A percentile compares a stretch with the other conserved stretches of the same genome.
Evolutionary conservation across 2,113 vertebrate genomes (phyloP).

Genomic region (Ploceus nigricollis): DNA sequence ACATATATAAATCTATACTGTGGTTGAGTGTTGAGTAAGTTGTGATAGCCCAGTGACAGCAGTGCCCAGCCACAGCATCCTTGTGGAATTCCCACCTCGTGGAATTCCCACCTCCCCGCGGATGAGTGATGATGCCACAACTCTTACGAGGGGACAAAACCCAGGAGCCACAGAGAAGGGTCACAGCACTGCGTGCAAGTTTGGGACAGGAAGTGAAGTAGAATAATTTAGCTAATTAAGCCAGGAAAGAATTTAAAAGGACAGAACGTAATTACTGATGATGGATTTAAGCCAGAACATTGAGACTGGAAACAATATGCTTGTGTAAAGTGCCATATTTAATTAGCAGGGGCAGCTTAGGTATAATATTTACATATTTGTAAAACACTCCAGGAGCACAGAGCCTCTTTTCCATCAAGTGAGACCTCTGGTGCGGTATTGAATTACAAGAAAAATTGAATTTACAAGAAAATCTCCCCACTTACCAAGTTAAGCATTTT

Average conservation of each 20-base stretch:
- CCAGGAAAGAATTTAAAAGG: slow-evolving; percentile 36
- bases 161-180: not conserved
- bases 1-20: accelerated
- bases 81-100: not conserved
- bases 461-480: slow-evolving; percentile 39
- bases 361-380: slow-evolving; percentile 62
- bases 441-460: slow-evolving; percentile 48
- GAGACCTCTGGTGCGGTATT: slow-evolving; percentile 9
- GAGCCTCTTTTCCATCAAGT: slow-evolving; percentile 38
- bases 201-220: slow-evolving; percentile 3
- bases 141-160: accelerated
- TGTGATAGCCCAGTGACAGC: not conserved
- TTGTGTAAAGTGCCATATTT: slow-evolving; percentile 53
- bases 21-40: not conserved
- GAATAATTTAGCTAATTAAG: slow-evolving; percentile 31
- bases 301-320: slow-evolving; percentile 43
- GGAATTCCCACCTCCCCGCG: not conserved
- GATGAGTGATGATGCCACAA: not conserved
- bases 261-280: slow-evolving; percentile 16
- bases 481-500: slow-evolving; percentile 24
- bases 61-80: not conserved
- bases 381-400: slow-evolving; percentile 46
- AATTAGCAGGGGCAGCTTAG: slow-evolving; percentile 50
- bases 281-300: slow-evolving; percentile 61
- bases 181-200: not conserved